Evolutionary conservation across 2,888 invertebrate species (phyloP), one percentile per base, ranked within the genome.

Genomic region (Drosophila paranaensis): DNA sequence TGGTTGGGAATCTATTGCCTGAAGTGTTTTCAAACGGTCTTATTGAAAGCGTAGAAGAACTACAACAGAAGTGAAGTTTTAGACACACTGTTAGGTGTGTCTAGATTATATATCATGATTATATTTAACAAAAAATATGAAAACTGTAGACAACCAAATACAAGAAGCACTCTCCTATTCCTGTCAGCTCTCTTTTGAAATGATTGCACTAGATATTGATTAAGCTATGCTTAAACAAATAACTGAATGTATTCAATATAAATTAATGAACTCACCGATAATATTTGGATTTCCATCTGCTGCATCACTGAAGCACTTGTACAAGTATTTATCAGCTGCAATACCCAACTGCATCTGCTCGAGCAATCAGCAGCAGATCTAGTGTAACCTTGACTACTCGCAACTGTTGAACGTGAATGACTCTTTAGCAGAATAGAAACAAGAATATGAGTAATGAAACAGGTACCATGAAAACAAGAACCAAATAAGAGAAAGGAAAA

Each of bases 381-480:
- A 4, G 14, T 48, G 35, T 53, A 73, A 57, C 78, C 80, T 78
- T 78, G 77, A 80, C 65, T 58, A 51, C 25, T 53, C 43, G 48
- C 65, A 71, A 58, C 50, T 42, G 69, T 61, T 85, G 55, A 63
- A 53, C 48, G 70, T 72, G 54, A 70, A 71, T 71, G 73, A 72
- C 68, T 68, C 60, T 56, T 62, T 68, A 37, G 66, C 57, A 30
- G 60, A 74, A 65, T 45, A 45, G 11, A 46, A 45, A 60, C n/a
- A 10, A 25, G 8, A 46, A 5, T 2, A n/a, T 46, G 14, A 45
- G 6, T 20, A 48, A 54, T 45, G 35, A 66, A 71, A 79, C 84
- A 77, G 83, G 81, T 87, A 65, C 53, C 56, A 53, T n/a, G 20
- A 56, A 66, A 69, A 48, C 35, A 60, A 39, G 20, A 43, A 13